phyloP scores from a whole-genome alignment of 30 jellyfish, hydroid and myxozoan genomes.

The Aurelia aurita complex sp. Pacific region DNA sequence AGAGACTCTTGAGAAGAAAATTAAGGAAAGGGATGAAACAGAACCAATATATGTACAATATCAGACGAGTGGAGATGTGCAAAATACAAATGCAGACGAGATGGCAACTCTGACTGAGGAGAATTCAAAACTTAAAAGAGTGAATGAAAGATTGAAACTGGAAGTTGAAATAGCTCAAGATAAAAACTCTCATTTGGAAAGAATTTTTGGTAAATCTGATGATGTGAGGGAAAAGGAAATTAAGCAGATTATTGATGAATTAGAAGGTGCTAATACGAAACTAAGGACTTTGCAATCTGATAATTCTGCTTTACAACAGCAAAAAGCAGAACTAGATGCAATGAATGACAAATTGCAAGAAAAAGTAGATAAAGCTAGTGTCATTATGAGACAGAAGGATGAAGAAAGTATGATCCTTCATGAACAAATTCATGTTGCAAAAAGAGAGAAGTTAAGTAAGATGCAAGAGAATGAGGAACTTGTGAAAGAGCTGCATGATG shows the following conservation, averaged over 20 bases:
- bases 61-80: background rate
- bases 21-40: background rate
- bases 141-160: background rate
- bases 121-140: background rate
- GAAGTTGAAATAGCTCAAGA: background rate
- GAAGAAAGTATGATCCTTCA: conserved; percentile 7
- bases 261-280: background rate
- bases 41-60: too few relatives aligned
- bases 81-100: background rate
- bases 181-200: background rate
- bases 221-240: background rate
- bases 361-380: conserved; percentile 3
- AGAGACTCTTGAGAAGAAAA: background rate
- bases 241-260: background rate
- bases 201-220: too few relatives aligned
- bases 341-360: background rate
- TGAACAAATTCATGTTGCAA: conserved; percentile 25
- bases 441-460: conserved; percentile 17
- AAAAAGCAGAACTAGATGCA: background rate
- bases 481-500: conserved; percentile 25
- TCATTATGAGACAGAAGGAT: conserved; percentile 19
- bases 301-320: background rate
- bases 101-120: background rate
- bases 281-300: background rate
- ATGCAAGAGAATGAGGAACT: conserved; percentile 8